Evolutionary conservation across 2,888 invertebrate species (phyloP), one percentile per base, ranked within the genome.

Genomic region (Automeris io): DNA sequence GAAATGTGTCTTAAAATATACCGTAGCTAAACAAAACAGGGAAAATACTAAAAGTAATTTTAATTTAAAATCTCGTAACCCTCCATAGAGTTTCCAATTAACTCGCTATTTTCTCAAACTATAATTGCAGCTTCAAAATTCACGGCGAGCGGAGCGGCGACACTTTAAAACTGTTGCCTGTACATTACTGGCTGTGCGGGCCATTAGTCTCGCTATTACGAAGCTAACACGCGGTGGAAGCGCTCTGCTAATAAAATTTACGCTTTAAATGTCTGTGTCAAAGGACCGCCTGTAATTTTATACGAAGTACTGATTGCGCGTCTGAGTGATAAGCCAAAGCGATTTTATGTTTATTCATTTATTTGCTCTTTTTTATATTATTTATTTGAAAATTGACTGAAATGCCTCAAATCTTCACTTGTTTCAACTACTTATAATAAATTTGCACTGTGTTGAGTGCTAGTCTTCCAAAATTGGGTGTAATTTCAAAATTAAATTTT

Each of bases 161-260:
- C 45, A 45, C 45, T 49, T 49, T 43, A 43, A 42, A 49, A 45
- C 37, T 43, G 41, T 45, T 40, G 34, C 25, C 37, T 9, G 38
- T 38, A 37, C 43, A 46, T 47, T 42, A 39, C 40, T 18, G 33
- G 40, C 36, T 25, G 31, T 25, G 33, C 9, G 37, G 22, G 37
- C 43, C 36, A 44, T 46, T 47, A 50, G 48, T 39, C 23, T 36
- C 11, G 26, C 54, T 42, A 58, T 58, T 56, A 57, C 44, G 16
- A 35, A 45, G 45, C 39, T 43, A 37, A 40, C 48, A 40, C 47
- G 36, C 46, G 29, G 23, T 22, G 40, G 42, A 42, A 47, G 44
- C 45, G 46, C 44, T 36, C 40, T 51, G 43, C 53, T 71, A 71
- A 70, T 69, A 60, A 59, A 63, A 70, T 70, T 71, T 68, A 60